Percentiles rank a stretch among this genome's conserved stretches.
Evolutionary conservation across 1,140 invertebrate species (phyloP).

Genomic region (Leptestheria dahalacensis): DNA sequence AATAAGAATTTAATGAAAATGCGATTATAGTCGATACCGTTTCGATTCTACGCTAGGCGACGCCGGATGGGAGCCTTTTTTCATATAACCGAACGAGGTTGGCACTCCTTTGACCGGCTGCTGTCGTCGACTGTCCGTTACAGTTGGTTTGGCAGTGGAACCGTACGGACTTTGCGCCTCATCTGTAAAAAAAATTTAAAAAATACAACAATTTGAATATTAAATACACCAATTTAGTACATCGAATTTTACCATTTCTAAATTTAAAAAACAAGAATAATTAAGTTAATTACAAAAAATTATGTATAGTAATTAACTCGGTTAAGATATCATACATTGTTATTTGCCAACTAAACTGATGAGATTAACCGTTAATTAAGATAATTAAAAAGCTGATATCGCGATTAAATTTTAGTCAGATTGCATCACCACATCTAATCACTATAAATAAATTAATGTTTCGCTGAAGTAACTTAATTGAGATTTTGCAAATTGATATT

Average conservation of each 20-base stretch:
- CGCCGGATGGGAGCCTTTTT: slow-evolving; percentile 23
- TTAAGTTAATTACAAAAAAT: too few species aligned
- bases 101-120: slow-evolving; percentile 39
- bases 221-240: background rate
- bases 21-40: background rate
- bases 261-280: too few species aligned
- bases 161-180: background rate
- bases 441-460: too few species aligned
- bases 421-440: too few species aligned
- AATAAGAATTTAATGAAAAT: background rate
- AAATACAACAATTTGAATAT: background rate
- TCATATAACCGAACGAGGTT: slow-evolving; percentile 66
- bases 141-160: slow-evolving; percentile 15
- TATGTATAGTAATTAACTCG: too few species aligned
- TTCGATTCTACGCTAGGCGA: background rate
- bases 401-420: too few species aligned
- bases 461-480: too few species aligned
- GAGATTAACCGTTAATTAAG: too few species aligned
- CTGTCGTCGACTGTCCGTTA: background rate
- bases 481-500: too few species aligned
- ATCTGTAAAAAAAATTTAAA: background rate
- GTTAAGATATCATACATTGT: too few species aligned
- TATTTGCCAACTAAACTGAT: too few species aligned
- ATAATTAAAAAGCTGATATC: too few species aligned
- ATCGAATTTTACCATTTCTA: background rate